Evolutionary conservation across 2,888 invertebrate species (phyloP), one percentile per base, ranked within the genome.

Genomic region (Gastracanthus pulcherrimus): DNA sequence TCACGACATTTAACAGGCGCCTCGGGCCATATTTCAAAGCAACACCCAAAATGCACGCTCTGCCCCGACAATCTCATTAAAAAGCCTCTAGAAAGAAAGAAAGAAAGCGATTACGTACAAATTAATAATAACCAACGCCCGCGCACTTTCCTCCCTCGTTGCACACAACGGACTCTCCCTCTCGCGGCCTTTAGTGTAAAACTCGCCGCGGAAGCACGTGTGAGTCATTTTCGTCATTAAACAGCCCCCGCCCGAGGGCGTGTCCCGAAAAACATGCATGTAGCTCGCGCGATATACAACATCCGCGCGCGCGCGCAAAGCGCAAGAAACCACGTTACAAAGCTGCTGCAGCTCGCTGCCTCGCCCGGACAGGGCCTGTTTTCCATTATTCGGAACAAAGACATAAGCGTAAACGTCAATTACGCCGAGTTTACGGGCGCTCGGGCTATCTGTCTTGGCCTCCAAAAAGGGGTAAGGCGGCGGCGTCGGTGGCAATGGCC

Each of bases 131-230:
- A 67, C 51, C 81, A 26, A 62, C n/a, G 34, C 16, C 36, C 62
- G 34, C 83, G 84, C 41, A 34, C 23, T 85, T 83, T 82, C 72
- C 85, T 76, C 79, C 84, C 82, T 85, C 81, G 84, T 38, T 45
- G 75, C n/a, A 75, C 67, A 71, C 48, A 69, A 79, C 31, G 55
- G 67, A 69, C 38, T 80, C 64, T 41, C 45, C 34, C 62, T 48
- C 48, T 36, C 51, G 51, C 19, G 51, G 72, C 58, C 79, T 55
- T 62, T 51, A 11, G 78, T 82, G 78, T 82, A 78, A n/a, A 74
- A 38, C 81, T 51, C 45, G 64, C 41, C 48, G 41, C 67, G 51
- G 38, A 62, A 70, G 76, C 75, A 67, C 62, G 64, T 81, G 76
- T 81, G 80, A 81, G 76, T 81, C 80, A 71, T 75, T 76, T 76